Conservation (phyloP, 2,888 invertebrate species). For the Microdon myrmicae region DNA sequence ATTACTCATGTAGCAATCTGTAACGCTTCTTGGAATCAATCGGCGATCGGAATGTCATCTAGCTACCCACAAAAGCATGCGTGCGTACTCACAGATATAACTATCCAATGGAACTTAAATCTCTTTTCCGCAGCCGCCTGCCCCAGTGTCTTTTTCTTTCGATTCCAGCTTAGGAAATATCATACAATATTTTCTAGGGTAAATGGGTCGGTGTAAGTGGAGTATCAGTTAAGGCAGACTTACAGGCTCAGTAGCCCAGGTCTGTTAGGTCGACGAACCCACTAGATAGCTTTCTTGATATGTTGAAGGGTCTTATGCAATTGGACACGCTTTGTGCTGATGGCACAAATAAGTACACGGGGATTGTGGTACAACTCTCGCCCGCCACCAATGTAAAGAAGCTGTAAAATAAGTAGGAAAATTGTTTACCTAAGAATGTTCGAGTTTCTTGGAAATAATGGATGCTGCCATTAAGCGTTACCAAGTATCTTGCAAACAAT, state of each 20-base stretch:
- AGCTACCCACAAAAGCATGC: conserved; percentile 33
- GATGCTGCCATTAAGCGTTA: no score
- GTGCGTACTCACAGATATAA: conserved; percentile 13
- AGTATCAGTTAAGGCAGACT: conserved; percentile 38
- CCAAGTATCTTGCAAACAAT: no score
- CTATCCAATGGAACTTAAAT: conserved; percentile 15
- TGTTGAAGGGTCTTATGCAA: conserved; percentile 39
- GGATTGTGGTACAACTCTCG: conserved; percentile 28
- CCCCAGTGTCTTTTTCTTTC: no score
- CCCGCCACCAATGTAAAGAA: not conserved
- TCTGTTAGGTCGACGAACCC: conserved; percentile 18
- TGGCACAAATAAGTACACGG: conserved; percentile 34
- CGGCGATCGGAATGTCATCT: conserved; percentile 24
- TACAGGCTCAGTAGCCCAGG: conserved; percentile 20
- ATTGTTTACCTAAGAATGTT: no score
- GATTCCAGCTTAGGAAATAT: conserved; percentile 37
- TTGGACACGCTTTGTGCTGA: conserved; percentile 45
- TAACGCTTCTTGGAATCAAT: conserved; percentile 5
- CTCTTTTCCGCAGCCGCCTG: conserved; percentile 7
- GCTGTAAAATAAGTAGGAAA: no score
- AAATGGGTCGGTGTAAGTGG: conserved; percentile 12
- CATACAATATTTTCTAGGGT: conserved; percentile 26
- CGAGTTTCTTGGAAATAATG: no score
- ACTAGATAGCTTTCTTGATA: no score
- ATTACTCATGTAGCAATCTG: conserved; percentile 24